These are phyloP conservation scores for Pocillopora grandis DNA, from an alignment of 92 coral and sea anemone genomes.

Conservation along the genomic window DNA sequence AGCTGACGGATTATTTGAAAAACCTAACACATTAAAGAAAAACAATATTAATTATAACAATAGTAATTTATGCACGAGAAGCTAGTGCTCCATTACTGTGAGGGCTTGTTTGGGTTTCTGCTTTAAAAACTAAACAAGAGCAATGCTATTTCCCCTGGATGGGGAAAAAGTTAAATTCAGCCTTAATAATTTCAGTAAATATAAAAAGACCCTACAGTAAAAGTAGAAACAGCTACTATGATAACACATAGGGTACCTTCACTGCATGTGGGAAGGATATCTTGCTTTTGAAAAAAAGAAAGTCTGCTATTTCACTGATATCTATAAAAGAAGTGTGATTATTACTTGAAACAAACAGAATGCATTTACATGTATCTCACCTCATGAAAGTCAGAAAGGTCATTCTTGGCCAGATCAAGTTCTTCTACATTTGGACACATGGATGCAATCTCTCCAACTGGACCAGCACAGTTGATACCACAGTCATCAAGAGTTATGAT, in stretches of 20 bases:
- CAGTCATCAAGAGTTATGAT: conserved; percentile 77
- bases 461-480: conserved; percentile 73
- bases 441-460: conserved; percentile 72
- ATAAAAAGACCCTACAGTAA: too few species aligned
- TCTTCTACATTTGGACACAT: conserved; percentile 85
- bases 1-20: conserved; percentile 69
- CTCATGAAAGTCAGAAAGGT: conserved; percentile 79
- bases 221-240: too few species aligned
- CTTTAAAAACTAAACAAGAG: too few species aligned
- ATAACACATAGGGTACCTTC: background rate
- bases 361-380: conserved; percentile 10
- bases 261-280: background rate
- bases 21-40: conserved; percentile 50
- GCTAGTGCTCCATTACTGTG: background rate
- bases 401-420: conserved; percentile 80
- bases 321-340: too few species aligned
- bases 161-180: too few species aligned
- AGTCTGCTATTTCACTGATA: background rate
- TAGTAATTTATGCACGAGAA: background rate
- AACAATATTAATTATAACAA: background rate
- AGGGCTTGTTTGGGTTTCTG: too few species aligned
- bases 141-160: too few species aligned
- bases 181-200: too few species aligned
- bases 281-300: background rate
- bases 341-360: too few species aligned